phyloP scores from a whole-genome alignment of 2,113 vertebrate genomes.

The Melozone crissalis region DNA sequence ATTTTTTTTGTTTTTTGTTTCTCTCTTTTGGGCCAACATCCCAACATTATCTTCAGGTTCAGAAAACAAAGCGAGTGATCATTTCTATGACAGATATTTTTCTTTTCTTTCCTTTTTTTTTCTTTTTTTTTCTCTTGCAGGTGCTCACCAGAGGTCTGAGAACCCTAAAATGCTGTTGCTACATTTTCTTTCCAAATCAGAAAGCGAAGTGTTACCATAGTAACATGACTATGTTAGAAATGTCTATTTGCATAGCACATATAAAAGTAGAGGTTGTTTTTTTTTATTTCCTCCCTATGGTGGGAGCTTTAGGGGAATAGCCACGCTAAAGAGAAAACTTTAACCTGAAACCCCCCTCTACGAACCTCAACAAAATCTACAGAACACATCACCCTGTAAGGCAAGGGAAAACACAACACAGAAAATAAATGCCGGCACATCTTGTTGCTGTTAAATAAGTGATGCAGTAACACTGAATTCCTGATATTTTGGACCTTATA shows the following conservation, averaged over 20 bases:
- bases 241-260: conserved; percentile 85
- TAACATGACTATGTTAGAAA: conserved; percentile 83
- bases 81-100: conserved; percentile 66
- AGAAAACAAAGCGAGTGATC: conserved; percentile 68
- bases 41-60: conserved; percentile 78
- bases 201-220: conserved; percentile 86
- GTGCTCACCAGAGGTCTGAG: conserved; percentile 74
- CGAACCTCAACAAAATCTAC: conserved; percentile 61
- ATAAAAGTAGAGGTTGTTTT: conserved; percentile 71
- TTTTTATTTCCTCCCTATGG: conserved; percentile 51
- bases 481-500: conserved; percentile 52
- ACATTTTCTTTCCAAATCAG: conserved; percentile 80
- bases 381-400: conserved; percentile 71
- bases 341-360: neutral
- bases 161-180: conserved; percentile 81
- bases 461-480: conserved; percentile 42
- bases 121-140: conserved; percentile 33
- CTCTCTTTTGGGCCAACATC: conserved; percentile 80
- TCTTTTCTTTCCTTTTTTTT: neutral
- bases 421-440: conserved; percentile 63
- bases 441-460: conserved; percentile 36
- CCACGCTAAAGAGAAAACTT: conserved; percentile 57
- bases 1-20: conserved; percentile 74
- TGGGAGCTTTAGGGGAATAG: conserved; percentile 41
- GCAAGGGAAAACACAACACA: conserved; percentile 70